Evolutionary conservation across 2,888 invertebrate genomes (phyloP).

Genomic region (Diaprepes abbreviatus): DNA sequence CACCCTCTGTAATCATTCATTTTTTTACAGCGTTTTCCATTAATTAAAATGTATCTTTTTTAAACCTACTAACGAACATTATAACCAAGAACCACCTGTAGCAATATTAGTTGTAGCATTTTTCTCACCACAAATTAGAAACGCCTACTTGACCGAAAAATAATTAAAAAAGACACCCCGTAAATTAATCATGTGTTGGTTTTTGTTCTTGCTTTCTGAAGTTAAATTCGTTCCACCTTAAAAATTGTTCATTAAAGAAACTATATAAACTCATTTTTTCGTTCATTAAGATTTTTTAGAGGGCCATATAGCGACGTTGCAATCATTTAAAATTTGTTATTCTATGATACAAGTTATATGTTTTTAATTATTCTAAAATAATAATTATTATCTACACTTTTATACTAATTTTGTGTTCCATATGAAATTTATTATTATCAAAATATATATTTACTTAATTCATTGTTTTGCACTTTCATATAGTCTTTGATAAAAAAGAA

Average conservation of each 20-base stretch:
- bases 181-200: slow-evolving; percentile 49
- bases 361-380: too few relatives aligned
- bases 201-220: slow-evolving; percentile 36
- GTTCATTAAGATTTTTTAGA: slow-evolving; percentile 18
- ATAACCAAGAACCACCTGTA: slow-evolving; percentile 10
- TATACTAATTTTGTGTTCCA: too few relatives aligned
- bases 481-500: too few relatives aligned
- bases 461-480: too few relatives aligned
- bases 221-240: slow-evolving; percentile 44
- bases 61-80: slow-evolving; percentile 8
- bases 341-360: too few relatives aligned
- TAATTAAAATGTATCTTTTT: slow-evolving; percentile 12
- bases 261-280: background rate
- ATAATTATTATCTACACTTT: too few relatives aligned
- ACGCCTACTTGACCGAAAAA: slow-evolving; percentile 45
- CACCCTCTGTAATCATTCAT: too few relatives aligned
- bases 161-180: slow-evolving; percentile 49
- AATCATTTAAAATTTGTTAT: too few relatives aligned
- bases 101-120: slow-evolving; percentile 37
- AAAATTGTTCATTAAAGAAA: slow-evolving; percentile 13
- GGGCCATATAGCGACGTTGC: slow-evolving; percentile 21
- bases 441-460: too few relatives aligned
- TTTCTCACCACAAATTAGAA: slow-evolving; percentile 46
- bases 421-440: too few relatives aligned
- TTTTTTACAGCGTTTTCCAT: background rate